Evolutionary conservation across 2,797 vertebrate species (phyloP).

Genomic region (Podarcis lilfordi): DNA sequence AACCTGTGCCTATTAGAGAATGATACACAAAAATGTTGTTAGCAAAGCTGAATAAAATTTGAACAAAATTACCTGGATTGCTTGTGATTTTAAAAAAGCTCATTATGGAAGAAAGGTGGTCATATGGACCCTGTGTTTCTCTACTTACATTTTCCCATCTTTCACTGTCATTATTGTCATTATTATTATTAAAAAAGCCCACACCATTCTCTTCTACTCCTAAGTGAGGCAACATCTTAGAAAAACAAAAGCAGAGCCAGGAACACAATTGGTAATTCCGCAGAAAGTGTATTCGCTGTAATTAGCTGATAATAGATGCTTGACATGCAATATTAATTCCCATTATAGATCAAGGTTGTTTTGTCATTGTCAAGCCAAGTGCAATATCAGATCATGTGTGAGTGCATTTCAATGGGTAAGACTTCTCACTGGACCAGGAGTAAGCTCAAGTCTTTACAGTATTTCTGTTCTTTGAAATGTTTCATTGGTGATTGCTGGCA

Average conservation of each 20-base stretch:
- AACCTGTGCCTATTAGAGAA: no score
- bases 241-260: background rate
- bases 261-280: constrained; percentile 8
- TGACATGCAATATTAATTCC: constrained; percentile 29
- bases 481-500: background rate
- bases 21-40: no score
- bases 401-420: background rate
- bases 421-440: background rate
- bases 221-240: background rate
- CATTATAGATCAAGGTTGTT: constrained; percentile 37
- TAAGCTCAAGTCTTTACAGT: background rate
- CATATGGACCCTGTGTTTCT: background rate
- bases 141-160: background rate
- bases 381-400: background rate
- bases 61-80: no score
- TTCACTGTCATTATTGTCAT: background rate
- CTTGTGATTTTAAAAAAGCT: no score
- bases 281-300: background rate
- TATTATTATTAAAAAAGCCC: no score
- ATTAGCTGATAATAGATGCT: constrained; percentile 33
- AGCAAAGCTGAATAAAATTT: no score
- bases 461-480: background rate
- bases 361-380: constrained; percentile 29
- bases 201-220: background rate
- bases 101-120: background rate